Evolutionary conservation across 2,113 vertebrate genomes (phyloP).

Genomic region (Lanius collurio): DNA sequence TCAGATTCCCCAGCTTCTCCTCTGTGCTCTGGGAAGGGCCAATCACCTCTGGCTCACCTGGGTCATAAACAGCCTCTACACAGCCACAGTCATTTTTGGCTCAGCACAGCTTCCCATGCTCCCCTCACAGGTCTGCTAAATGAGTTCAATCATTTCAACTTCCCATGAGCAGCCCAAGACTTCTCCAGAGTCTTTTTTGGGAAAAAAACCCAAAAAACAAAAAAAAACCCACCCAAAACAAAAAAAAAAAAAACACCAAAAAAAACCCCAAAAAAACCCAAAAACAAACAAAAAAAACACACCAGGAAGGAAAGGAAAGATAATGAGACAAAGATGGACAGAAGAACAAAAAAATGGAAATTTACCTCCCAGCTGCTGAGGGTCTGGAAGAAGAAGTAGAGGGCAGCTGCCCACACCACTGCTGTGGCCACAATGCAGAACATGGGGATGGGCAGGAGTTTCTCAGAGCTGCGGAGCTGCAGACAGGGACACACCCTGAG

Average conservation of each 20-base stretch:
- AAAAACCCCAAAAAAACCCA: no score
- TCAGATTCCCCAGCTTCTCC: neutral
- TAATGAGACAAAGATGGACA: neutral
- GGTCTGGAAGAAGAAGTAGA: conserved; percentile 85
- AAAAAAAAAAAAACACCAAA: neutral
- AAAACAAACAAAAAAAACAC: neutral
- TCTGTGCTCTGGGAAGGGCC: neutral
- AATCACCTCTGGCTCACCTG: neutral
- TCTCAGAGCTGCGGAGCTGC: conserved; percentile 80
- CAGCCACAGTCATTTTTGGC: neutral
- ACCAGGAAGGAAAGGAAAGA: neutral
- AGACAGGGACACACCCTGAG: neutral
- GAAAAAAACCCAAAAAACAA: no score
- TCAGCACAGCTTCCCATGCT: neutral
- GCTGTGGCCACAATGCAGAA: conserved; percentile 79
- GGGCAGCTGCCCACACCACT: conserved; percentile 75
- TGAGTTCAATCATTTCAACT: neutral
- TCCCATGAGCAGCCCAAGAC: neutral
- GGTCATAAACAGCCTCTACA: neutral
- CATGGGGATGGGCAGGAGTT: conserved; percentile 69
- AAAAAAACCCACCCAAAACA: no score
- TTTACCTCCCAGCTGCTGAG: conserved; percentile 86
- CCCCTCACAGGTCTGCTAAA: neutral
- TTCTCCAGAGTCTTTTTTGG: neutral
- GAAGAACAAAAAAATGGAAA: neutral